Conservation (phyloP, 2,888 invertebrate species). For the Drosophila silvestris region DNA sequence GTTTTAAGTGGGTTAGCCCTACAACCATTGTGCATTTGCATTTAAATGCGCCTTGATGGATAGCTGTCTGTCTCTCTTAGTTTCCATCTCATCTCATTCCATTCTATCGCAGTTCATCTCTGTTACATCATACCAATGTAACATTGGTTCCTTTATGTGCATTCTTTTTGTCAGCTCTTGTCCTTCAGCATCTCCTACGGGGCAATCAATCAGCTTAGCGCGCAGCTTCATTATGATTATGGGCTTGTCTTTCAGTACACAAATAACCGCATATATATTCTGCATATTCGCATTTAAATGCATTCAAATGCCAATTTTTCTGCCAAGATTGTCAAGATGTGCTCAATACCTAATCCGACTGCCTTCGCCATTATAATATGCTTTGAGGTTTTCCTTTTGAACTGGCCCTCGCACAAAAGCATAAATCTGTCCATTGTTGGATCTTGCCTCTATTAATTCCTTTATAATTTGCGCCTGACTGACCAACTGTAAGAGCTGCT, state of each 20-base stretch:
- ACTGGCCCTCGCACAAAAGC: slow-evolving; percentile 49
- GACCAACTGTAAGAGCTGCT: slow-evolving; percentile 63
- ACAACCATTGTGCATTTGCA: slow-evolving; percentile 55
- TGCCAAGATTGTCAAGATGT: slow-evolving; percentile 61
- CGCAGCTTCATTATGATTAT: slow-evolving; percentile 77
- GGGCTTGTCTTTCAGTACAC: slow-evolving; percentile 47
- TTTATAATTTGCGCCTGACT: slow-evolving; percentile 83
- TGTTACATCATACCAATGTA: slow-evolving; percentile 64
- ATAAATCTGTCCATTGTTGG: slow-evolving; percentile 61
- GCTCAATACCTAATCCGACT: slow-evolving; percentile 59
- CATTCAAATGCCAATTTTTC: slow-evolving; percentile 78
- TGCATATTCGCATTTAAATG: slow-evolving; percentile 67
- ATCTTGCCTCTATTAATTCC: slow-evolving; percentile 76
- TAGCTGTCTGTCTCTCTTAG: slow-evolving; percentile 58
- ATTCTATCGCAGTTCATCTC: slow-evolving; percentile 14
- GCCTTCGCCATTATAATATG: slow-evolving; percentile 44
- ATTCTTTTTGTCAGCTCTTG: slow-evolving; percentile 15
- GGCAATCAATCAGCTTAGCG: slow-evolving; percentile 75
- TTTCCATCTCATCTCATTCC: slow-evolving; percentile 13
- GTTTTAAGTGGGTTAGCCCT: slow-evolving; percentile 75
- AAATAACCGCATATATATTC: slow-evolving; percentile 43
- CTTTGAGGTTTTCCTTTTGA: slow-evolving; percentile 66
- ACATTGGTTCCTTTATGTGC: slow-evolving; percentile 37
- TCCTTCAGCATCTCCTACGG: slow-evolving; percentile 37
- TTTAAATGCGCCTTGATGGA: slow-evolving; percentile 70